phyloP scores from a whole-genome alignment of 2,888 invertebrate genomes.

The Bedellia somnulentella region DNA sequence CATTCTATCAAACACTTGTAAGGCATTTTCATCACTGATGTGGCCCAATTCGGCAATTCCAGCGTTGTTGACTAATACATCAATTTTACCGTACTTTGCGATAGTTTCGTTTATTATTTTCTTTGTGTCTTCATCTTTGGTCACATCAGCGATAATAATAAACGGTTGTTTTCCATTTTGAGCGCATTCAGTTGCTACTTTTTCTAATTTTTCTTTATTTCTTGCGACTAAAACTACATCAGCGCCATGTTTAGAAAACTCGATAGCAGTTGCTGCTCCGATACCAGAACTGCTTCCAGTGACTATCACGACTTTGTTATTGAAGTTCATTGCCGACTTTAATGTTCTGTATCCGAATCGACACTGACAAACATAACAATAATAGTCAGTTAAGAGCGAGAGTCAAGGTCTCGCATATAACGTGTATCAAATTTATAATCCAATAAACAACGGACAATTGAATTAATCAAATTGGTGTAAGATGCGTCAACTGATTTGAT shows the following conservation, averaged over 20 bases:
- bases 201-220: constrained; percentile 21
- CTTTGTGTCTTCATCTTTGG: constrained; percentile 16
- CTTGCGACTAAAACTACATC: constrained; percentile 24
- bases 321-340: constrained; percentile 20
- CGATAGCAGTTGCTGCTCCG: no score
- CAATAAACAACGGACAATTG: no score
- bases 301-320: constrained; percentile 25
- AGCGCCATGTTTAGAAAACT: constrained; percentile 23
- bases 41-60: constrained; percentile 12
- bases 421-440: no score
- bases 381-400: no score
- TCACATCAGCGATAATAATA: constrained; percentile 16
- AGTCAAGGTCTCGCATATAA: no score
- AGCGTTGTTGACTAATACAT: no score
- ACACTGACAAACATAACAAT: no score
- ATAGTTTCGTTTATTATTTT: constrained; percentile 15
- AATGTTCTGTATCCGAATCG: no score
- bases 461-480: no score
- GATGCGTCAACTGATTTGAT: no score
- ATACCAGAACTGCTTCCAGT: constrained; percentile 35
- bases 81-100: constrained; percentile 16
- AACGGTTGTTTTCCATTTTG: constrained; percentile 13
- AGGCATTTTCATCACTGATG: constrained; percentile 14
- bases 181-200: constrained; percentile 19
- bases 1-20: constrained; percentile 17